phyloP scores from a whole-genome alignment of 2,797 vertebrate species.

The Mionectes olivaceus region DNA sequence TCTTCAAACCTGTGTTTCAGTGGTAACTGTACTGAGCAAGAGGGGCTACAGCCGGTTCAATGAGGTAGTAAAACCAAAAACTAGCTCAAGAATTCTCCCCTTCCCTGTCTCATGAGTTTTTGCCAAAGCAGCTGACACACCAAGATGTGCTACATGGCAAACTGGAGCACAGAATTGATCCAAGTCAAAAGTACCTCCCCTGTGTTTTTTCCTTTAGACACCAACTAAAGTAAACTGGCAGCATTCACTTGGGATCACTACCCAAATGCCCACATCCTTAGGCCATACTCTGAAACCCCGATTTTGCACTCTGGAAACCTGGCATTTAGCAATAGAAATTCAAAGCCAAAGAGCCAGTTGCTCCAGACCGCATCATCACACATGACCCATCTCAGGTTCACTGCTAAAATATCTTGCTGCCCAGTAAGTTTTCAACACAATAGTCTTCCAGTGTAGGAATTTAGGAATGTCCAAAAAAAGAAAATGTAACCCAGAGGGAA shows the following conservation, averaged over 20 bases:
- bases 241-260: neutral
- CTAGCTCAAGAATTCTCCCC: neutral
- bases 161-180: neutral
- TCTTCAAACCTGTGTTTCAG: neutral
- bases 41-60: neutral
- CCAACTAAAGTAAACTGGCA: neutral
- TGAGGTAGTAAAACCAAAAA: neutral
- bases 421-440: neutral
- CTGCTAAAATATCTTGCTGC: neutral
- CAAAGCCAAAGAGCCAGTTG: neutral
- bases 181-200: neutral
- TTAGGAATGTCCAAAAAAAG: neutral
- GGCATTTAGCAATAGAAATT: neutral
- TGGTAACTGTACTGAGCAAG: neutral
- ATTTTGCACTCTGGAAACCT: neutral
- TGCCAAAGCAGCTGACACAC: neutral
- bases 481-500: neutral
- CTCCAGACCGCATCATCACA: conserved; percentile 1
- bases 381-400: neutral
- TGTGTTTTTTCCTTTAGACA: neutral
- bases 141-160: neutral
- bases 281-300: neutral
- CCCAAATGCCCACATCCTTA: neutral
- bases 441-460: neutral
- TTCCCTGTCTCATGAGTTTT: neutral